Evolutionary conservation across 2,797 vertebrate genomes (phyloP).

Genomic region (Phoeniculus purpureus): DNA sequence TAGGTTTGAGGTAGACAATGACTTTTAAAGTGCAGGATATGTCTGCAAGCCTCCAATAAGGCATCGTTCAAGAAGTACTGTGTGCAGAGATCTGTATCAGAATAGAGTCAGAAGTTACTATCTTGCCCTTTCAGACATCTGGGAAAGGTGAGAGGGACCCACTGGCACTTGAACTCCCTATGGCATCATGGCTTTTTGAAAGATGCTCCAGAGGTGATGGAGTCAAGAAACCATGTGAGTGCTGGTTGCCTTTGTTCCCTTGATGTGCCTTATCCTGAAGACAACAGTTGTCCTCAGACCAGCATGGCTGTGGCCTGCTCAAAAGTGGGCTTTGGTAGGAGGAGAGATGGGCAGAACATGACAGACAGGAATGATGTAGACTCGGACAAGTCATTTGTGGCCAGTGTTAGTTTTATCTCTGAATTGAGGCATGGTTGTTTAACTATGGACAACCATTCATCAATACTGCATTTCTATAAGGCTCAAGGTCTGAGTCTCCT

Average conservation of each 20-base stretch:
- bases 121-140: background rate
- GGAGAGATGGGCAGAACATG: fast-evolving
- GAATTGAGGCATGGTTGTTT: background rate
- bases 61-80: background rate
- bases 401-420: background rate
- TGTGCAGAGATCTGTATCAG: background rate
- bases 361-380: background rate
- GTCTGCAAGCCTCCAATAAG: background rate
- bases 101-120: background rate
- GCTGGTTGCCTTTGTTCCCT: background rate
- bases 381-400: background rate
- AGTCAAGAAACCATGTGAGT: background rate
- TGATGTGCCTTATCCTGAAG: background rate
- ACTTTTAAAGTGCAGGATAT: background rate
- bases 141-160: background rate
- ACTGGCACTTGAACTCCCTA: background rate
- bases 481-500: background rate
- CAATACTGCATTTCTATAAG: background rate
- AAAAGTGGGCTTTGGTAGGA: background rate
- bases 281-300: background rate
- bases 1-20: background rate
- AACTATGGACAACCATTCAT: background rate
- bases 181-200: background rate
- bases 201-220: background rate
- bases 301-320: background rate